A percentile compares a stretch with the other conserved stretches of the same genome.
Evolutionary conservation across 1,140 invertebrate genomes (phyloP).

Genomic region (Papilio xuthus): DNA sequence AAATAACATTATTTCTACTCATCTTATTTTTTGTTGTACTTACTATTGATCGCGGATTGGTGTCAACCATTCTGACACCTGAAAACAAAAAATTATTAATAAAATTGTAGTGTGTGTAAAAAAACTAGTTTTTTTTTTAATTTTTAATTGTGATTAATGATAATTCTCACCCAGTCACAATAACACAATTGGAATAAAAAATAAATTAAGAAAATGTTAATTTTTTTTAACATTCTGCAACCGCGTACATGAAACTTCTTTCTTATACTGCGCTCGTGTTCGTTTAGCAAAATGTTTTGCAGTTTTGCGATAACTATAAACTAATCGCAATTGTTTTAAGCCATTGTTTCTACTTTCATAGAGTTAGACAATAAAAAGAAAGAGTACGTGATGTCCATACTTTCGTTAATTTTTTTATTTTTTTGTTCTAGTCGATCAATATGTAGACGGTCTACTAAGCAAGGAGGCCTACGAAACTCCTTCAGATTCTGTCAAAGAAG

Average conservation of each 20-base stretch:
- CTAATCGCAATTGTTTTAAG: slow-evolving; percentile 43
- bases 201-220: slow-evolving; percentile 39
- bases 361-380: slow-evolving; percentile 17
- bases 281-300: slow-evolving; percentile 46
- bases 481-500: slow-evolving; percentile 54
- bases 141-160: not conserved
- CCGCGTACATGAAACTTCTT: not conserved
- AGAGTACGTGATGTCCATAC: not conserved
- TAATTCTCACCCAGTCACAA: slow-evolving; percentile 50
- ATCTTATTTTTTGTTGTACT: slow-evolving; percentile 47
- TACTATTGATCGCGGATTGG: slow-evolving; percentile 60
- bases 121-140: no score
- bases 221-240: not conserved
- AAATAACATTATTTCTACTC: no score
- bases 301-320: slow-evolving; percentile 42
- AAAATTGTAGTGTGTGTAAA: no score
- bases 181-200: slow-evolving; percentile 34
- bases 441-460: slow-evolving; percentile 57
- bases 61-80: slow-evolving; percentile 65
- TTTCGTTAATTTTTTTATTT: not conserved
- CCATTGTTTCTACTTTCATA: slow-evolving; percentile 42
- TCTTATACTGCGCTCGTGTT: slow-evolving; percentile 15
- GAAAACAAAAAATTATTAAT: slow-evolving; percentile 32
- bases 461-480: slow-evolving; percentile 59
- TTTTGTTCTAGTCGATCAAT: slow-evolving; percentile 60